These are phyloP conservation scores for Linurgus olivaceus DNA, from an alignment of 2,797 vertebrate genomes.

Conservation along the genomic window DNA sequence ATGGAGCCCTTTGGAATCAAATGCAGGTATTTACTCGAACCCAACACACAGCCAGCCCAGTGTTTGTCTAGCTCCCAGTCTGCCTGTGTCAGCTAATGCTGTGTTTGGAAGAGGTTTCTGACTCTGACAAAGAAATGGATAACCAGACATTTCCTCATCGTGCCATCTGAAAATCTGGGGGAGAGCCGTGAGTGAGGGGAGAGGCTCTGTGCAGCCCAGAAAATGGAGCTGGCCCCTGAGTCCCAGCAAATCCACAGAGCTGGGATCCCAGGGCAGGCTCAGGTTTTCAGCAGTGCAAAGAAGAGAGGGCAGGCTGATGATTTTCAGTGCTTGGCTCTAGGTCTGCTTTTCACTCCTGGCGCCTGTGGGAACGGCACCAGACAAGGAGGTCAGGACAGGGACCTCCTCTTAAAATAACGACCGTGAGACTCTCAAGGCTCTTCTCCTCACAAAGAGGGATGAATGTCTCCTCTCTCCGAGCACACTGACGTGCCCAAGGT, in stretches of 20 bases:
- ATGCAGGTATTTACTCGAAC: constrained; percentile 75
- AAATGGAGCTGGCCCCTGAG: not conserved
- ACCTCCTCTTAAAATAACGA: not conserved
- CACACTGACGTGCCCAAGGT: not conserved
- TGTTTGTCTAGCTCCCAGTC: constrained; percentile 75
- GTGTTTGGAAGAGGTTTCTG: constrained; percentile 74
- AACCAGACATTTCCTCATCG: constrained; percentile 69
- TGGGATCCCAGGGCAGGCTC: not conserved
- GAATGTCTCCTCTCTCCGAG: not conserved
- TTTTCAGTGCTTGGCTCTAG: not conserved
- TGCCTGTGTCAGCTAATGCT: constrained; percentile 77
- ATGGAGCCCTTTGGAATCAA: constrained; percentile 74
- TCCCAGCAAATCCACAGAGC: constrained; percentile 18
- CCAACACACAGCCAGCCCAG: constrained; percentile 61
- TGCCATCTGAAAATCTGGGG: constrained; percentile 32
- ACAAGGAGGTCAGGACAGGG: not conserved
- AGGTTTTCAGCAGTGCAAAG: not conserved
- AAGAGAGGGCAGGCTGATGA: not conserved
- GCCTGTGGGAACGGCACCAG: not conserved
- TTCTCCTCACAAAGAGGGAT: not conserved
- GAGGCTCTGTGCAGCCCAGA: not conserved
- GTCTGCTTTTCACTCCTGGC: not conserved
- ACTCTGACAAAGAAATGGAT: constrained; percentile 72
- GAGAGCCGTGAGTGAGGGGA: not conserved
- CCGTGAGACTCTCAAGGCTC: not conserved